Conservation (phyloP, 2,888 invertebrate genomes). For the Spicauda simplicius region DNA sequence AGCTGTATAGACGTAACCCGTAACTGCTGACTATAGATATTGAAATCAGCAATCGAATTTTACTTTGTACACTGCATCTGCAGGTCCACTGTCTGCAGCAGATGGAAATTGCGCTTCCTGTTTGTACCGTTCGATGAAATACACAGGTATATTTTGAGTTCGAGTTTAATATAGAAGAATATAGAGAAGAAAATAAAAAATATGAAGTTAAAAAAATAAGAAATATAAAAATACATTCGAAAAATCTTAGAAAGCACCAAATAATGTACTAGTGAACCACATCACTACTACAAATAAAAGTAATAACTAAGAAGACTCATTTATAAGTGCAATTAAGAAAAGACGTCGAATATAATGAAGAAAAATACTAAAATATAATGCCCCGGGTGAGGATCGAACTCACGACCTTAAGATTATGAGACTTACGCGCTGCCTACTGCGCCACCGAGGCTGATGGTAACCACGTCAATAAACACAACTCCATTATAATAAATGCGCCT, state of each 20-base stretch:
- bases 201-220: too few relatives aligned
- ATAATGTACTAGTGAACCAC: too few relatives aligned
- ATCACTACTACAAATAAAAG: too few relatives aligned
- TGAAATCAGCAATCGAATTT: slow-evolving; percentile 20
- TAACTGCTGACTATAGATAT: slow-evolving; percentile 6
- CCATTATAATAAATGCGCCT: too few relatives aligned
- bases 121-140: neutral
- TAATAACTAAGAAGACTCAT: too few relatives aligned
- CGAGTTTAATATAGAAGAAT: neutral
- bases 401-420: slow-evolving; percentile 95
- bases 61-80: slow-evolving; percentile 4
- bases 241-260: too few relatives aligned
- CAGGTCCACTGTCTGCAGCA: neutral
- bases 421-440: slow-evolving; percentile 93
- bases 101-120: slow-evolving; percentile 24
- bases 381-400: slow-evolving; percentile 95
- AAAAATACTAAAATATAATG: slow-evolving; percentile 55
- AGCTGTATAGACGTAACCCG: slow-evolving; percentile 5
- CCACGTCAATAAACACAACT: neutral
- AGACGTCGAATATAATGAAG: too few relatives aligned
- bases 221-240: too few relatives aligned
- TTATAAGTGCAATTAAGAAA: too few relatives aligned
- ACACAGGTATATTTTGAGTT: neutral
- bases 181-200: too few relatives aligned
- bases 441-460: slow-evolving; percentile 43